Base-by-base conservation (phyloP, 2,888 invertebrate species). In the Auanema freiburgensis region DNA sequence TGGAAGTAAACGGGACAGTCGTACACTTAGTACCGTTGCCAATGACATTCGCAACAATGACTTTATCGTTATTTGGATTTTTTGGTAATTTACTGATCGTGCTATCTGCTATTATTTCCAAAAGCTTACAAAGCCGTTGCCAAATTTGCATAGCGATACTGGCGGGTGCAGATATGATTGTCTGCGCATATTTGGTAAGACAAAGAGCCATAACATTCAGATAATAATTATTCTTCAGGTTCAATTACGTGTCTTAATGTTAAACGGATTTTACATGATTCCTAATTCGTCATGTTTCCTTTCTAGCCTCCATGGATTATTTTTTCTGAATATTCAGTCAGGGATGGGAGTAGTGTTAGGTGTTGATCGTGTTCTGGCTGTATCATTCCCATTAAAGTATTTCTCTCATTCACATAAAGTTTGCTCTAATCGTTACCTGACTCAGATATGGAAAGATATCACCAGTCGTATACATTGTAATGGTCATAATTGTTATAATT, bases 271-370 rank as follows among this genome's bases (percentile, higher is more conserved):
- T 59, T 74, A 69, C 50, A 52, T 63, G 53, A 46, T 74, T 8
- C 60, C 68, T 0, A 72, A 69, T 18, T 41, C 57, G 21, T 24
- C 51, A 8, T 74, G 74, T 57, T 74, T 70, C 43, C 56, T 67
- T 0, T 52, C 61, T 11, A 70, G 70, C 14, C 55, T 58, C 16
- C 67, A 70, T 44, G 74, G 74, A 11, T 64, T 74, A n/a, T 72
- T 72, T 40, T 70, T 70, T 2, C 33, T 74, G 11, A 72, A 72
- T 49, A 63, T 70, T 57, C 74, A 74, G 51, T 65, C 71, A 18
- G 68, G 65, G 12, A 63, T 74, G 57, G 71, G 74, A 16, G 62
- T 74, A 10, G 53, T 70, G n/a, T 46, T 74, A 4, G 74, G 74
- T 21, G 54, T 74, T 12, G 74, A 74, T 46, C 51, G 74, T 18